Evolutionary conservation across 2,797 vertebrate genomes (phyloP).

Genomic region (Nyctibius grandis): DNA sequence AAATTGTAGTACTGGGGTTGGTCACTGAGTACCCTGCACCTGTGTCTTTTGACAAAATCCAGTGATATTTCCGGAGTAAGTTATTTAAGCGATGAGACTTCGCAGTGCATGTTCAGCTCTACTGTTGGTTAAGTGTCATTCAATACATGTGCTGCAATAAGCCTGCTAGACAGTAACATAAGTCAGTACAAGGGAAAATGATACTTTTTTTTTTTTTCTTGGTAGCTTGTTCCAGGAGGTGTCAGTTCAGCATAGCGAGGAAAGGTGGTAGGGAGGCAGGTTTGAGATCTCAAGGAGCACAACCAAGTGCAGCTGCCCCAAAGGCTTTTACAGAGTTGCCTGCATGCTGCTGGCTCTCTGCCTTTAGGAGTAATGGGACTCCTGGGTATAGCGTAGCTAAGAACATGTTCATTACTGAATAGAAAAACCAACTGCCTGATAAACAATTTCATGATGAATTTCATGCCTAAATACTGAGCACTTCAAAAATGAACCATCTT

Average conservation of each 20-base stretch:
- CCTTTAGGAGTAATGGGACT: background rate
- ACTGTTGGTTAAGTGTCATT: background rate
- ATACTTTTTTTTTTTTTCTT: background rate
- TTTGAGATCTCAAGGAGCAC: background rate
- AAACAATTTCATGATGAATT: background rate
- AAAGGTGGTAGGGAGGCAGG: background rate
- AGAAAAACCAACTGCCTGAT: background rate
- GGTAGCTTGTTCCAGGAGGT: background rate
- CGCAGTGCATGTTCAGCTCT: background rate
- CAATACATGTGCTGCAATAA: background rate
- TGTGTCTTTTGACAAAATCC: background rate
- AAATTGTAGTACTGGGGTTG: background rate
- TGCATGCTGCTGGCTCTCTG: background rate
- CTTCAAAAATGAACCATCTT: background rate
- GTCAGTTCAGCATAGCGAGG: background rate
- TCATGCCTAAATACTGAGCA: background rate
- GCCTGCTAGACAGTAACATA: background rate
- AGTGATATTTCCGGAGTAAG: background rate
- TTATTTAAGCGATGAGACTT: background rate
- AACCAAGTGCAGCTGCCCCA: background rate
- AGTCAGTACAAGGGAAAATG: background rate
- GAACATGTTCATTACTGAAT: background rate
- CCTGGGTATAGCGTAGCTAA: background rate
- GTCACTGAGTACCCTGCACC: background rate
- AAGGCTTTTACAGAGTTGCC: background rate